Base-by-base conservation (phyloP, 2,113 vertebrate genomes). In the Nycticebus coucang region DNA sequence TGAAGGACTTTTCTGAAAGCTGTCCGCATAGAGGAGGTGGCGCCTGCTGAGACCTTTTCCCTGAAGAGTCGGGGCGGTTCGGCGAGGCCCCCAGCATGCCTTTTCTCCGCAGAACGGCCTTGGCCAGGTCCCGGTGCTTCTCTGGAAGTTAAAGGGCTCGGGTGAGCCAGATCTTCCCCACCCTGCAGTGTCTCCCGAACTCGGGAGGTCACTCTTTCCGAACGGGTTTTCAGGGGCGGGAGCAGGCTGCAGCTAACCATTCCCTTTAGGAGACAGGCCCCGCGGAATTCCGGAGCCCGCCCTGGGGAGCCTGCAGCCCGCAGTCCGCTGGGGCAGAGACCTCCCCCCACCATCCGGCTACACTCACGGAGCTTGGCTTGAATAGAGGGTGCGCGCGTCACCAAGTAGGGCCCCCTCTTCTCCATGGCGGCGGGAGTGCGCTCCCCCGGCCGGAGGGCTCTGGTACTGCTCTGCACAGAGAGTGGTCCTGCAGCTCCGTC, bases 361-460 rank as follows among this genome's bases (percentile, higher is more conserved):
- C 95, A 98, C 99, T 99, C 98, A 99, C 99, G 99, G 80, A 99
- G 98, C 98, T 99, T 99, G 97, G 99, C 97, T 78, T 99, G 99
- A 94, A 99, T 96, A 59, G 99, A 98, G 50, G 99, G 99, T 60
- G 97, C 98, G 95, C 99, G 99, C 96, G 98, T 98, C 99, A 99
- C 98, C 98, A 99, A 98, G 97, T 99, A 99, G 0, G 99, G 99
- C 0, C 99, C 99, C 92, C 98, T 99, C 94, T 99, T 99, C 98
- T 99, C 99, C 94, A 99, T 79, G 0, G 0, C 68, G 4, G 94
- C 97, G 0, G 4, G 24, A 0, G 5, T 83, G 83, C 95, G 92
- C 19, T 90, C 84, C 30, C 83, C 93, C 0, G 12, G 10, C 11
- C 79, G 60, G 7, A 77, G 28, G 26, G 35, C 53, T 22, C 80